These are phyloP conservation scores for Grapholita molesta DNA, from an alignment of 1,140 invertebrate species.

Conservation along the genomic window DNA sequence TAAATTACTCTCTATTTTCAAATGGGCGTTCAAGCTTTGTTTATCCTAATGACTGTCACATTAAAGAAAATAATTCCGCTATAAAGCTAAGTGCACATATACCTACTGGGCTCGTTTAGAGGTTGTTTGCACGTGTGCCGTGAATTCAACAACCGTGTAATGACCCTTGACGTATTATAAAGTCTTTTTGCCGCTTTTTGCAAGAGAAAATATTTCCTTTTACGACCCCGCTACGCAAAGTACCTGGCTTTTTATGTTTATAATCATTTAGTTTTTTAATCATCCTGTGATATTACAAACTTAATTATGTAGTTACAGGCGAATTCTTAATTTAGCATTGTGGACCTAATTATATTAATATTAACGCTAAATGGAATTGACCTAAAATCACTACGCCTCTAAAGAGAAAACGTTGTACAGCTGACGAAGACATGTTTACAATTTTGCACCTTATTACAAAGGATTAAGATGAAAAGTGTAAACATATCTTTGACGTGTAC, in stretches of 20 bases:
- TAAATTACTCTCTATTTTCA: constrained; percentile 14
- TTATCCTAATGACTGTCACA: constrained; percentile 15
- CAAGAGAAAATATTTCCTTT: constrained; percentile 32
- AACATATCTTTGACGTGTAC: not conserved
- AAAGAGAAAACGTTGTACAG: no score
- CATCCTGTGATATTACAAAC: not conserved
- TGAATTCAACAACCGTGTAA: constrained; percentile 65
- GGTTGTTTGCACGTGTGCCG: constrained; percentile 60
- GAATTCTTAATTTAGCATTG: no score
- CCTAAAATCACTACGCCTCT: no score
- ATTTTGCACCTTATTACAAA: no score
- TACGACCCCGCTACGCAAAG: not conserved
- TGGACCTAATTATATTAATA: no score
- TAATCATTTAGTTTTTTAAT: not conserved
- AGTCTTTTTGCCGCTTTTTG: constrained; percentile 67
- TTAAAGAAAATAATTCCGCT: constrained; percentile 16
- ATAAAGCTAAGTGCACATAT: constrained; percentile 2
- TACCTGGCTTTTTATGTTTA: not conserved
- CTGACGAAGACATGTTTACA: no score
- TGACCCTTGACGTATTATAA: constrained; percentile 69
- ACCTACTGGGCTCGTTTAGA: constrained; percentile 36
- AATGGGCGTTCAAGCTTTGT: constrained; percentile 12
- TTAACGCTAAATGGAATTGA: no score
- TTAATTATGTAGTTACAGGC: not conserved
- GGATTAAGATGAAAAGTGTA: no score